Evolutionary conservation across 2,797 vertebrate genomes (phyloP).

Genomic region (Pagetopsis macropterus): DNA sequence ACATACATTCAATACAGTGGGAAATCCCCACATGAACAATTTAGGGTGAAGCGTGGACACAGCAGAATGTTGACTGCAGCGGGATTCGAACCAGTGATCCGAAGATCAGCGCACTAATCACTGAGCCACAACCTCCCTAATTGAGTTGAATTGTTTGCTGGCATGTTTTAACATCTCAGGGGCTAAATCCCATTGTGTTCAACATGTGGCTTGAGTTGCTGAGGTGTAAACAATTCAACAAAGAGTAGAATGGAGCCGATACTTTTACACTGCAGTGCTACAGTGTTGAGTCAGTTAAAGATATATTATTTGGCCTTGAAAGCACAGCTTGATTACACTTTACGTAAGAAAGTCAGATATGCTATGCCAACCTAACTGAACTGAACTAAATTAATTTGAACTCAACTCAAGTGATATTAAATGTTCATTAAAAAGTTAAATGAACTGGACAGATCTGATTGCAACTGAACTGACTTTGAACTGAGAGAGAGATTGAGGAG

Average conservation of each 20-base stretch:
- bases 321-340: not conserved
- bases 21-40: too few relatives aligned
- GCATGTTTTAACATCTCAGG: too few relatives aligned
- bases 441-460: constrained; percentile 30
- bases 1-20: too few relatives aligned
- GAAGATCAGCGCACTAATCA: too few relatives aligned
- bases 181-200: not conserved
- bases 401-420: constrained; percentile 26
- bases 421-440: constrained; percentile 42
- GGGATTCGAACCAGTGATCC: too few relatives aligned
- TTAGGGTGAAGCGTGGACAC: too few relatives aligned
- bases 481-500: constrained; percentile 21
- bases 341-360: not conserved
- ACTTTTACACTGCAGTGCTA: not conserved
- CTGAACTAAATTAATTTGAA: constrained; percentile 17
- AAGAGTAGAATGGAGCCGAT: not conserved
- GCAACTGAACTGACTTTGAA: constrained; percentile 46
- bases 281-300: not conserved
- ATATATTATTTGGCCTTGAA: not conserved
- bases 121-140: too few relatives aligned
- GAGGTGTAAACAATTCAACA: not conserved
- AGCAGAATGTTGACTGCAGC: too few relatives aligned
- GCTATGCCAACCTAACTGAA: not conserved
- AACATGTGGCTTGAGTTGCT: not conserved
- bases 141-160: too few relatives aligned